Evolutionary conservation across 2,113 vertebrate species (phyloP).

Genomic region (Chunga burmeisteri): DNA sequence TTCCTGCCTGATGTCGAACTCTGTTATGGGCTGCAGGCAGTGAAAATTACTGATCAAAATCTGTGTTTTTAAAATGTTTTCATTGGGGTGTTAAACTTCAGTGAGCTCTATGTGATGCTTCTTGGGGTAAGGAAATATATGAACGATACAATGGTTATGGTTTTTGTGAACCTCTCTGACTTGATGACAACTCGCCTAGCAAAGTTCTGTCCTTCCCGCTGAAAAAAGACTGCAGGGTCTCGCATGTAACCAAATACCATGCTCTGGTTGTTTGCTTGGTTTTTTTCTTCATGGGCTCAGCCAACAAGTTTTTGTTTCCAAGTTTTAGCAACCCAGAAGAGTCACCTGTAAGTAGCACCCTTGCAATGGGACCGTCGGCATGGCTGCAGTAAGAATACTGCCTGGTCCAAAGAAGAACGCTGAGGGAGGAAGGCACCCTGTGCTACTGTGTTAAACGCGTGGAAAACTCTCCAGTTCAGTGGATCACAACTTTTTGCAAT

Average conservation of each 20-base stretch:
- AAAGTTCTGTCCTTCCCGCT: background rate
- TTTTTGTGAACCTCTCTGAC: background rate
- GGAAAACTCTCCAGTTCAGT: background rate
- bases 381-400: background rate
- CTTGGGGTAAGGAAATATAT: background rate
- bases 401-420: background rate
- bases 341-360: background rate
- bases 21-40: background rate
- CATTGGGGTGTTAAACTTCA: background rate
- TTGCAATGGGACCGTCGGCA: rapidly evolving
- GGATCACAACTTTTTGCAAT: background rate
- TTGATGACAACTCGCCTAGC: background rate
- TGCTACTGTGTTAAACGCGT: background rate
- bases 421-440: background rate
- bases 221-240: background rate
- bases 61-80: background rate
- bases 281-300: background rate
- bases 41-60: background rate
- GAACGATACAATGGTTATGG: background rate
- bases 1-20: background rate
- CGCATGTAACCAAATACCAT: background rate
- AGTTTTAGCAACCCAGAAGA: background rate
- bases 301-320: background rate
- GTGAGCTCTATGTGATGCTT: background rate
- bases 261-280: background rate